These are phyloP conservation scores for Drosophila sturtevanti DNA, from an alignment of 1,140 invertebrate species.

Conservation along the genomic window DNA sequence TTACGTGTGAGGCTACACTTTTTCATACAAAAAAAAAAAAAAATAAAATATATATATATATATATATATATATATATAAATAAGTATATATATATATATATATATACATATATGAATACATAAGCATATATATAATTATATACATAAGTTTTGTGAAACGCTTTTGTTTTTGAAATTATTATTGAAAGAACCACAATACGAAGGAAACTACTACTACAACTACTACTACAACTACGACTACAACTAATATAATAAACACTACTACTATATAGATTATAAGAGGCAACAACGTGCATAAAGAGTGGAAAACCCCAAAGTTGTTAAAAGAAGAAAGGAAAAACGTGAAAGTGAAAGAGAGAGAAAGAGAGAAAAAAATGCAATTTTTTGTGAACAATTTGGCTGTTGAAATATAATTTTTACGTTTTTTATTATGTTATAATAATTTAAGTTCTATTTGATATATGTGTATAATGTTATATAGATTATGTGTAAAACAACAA, in stretches of 20 bases:
- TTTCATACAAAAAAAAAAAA: too few relatives aligned
- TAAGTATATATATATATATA: slow-evolving; percentile 12
- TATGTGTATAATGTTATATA: slow-evolving; percentile 50
- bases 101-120: slow-evolving; percentile 13
- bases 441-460: slow-evolving; percentile 50
- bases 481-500: slow-evolving; percentile 19
- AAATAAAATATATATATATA: slow-evolving; percentile 11
- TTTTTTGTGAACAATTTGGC: slow-evolving; percentile 80
- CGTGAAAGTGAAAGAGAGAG: slow-evolving; percentile 24
- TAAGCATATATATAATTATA: too few relatives aligned
- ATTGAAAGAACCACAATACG: slow-evolving; percentile 2
- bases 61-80: slow-evolving; percentile 14
- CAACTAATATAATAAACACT: slow-evolving; percentile 22
- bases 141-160: slow-evolving; percentile 21
- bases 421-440: slow-evolving; percentile 44
- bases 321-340: slow-evolving; percentile 34
- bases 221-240: slow-evolving; percentile 12
- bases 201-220: slow-evolving; percentile 3
- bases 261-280: slow-evolving; percentile 34
- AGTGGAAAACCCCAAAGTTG: slow-evolving; percentile 43
- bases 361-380: slow-evolving; percentile 65
- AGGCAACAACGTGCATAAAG: slow-evolving; percentile 10
- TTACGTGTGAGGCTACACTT: slow-evolving; percentile 56
- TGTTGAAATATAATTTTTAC: slow-evolving; percentile 66
- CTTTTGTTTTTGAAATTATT: slow-evolving; percentile 13